Base-by-base conservation (phyloP, 2,888 invertebrate genomes). In the Dryococelus australis region DNA sequence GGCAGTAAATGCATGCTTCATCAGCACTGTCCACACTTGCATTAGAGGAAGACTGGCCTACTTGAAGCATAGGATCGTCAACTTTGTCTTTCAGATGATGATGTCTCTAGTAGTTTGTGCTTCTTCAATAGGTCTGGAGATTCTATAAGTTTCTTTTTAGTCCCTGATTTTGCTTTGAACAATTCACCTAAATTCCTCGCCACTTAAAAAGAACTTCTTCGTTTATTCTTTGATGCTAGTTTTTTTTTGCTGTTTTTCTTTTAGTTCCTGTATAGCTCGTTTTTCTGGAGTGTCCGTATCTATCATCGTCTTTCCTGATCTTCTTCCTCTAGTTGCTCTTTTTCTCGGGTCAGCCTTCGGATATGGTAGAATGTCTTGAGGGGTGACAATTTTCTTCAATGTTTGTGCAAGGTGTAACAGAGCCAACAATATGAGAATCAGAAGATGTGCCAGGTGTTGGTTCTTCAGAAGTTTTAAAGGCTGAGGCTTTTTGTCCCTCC, bases 11-110 rank as follows among this genome's bases (percentile, higher is more conserved):
- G 24, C 65, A 65, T 65, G 8, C 65, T 65, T 65, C 65, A 24
- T 65, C 65, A 20, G 65, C 65, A 65, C 65, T 65, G 65, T 65
- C 24, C 65, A 65, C 16, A 65, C 20, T 16, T 65, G 65, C 65
- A 20, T 65, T 20, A 20, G 8, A 8, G 65, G 65, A 12, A 16
- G 65, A 65, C 24, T 65, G 65, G 65, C 65, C 65, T 65, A 65
- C 65, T 13, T 65, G 20, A 65, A 65, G 65, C 16, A 65, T 16
- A 65, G 65, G 20, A 20, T 65, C 65, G 8, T 65, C 65, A 65
- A n/a, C n/a, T n/a, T n/a, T n/a, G n/a, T n/a, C 65, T 65, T 65
- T 65, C 65, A 65, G 65, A 65, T 65, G 65, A 65, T 24, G n/a
- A n/a, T n/a, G 65, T 8, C 16, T 65, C 65, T 24, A 65, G 65